Evolutionary conservation across 2,797 vertebrate genomes (phyloP), one percentile per base, ranked within the genome.

Genomic region (Arnoldichthys spilopterus): DNA sequence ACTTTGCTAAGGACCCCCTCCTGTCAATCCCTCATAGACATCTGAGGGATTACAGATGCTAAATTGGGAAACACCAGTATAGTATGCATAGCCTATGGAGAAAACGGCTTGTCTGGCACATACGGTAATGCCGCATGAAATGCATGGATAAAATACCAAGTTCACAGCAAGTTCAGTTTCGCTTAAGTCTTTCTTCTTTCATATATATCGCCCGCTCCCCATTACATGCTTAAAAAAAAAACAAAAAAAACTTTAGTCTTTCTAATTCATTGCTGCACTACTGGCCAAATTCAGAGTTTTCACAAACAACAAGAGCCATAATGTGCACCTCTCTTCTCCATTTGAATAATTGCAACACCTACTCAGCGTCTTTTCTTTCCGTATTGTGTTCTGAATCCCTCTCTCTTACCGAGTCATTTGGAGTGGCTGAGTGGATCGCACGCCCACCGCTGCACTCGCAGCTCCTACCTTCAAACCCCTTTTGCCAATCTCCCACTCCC

Each of bases 301-400:
- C 49, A 47, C 75, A 58, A 75, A 66, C 28, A 80, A 74, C 13
- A 9, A 43, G 61, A 76, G 61, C 64, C 76, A 69, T 56, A 59
- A 45, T 51, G 84, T 82, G 82, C 79, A 86, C 77, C 82, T 74
- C 81, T 85, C 78, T 82, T 80, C 85, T 78, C 81, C 83, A 83
- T 90, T 86, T 84, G 80, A 90, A 90, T 89, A 88, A 90, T 64
- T 81, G 49, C 74, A 81, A 88, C 86, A 90, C 88, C 89, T 81
- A 89, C 89, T 88, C 68, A 0, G 77, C 12, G 37, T 59, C 66
- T 64, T 72, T 49, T 28, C 71, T 53, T 70, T 28, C 43, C 40
- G 66, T 72, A 53, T 78, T 76, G 82, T 89, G 86, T 90, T 87
- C 34, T 18, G 8, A 45, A 63, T 69, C 77, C 72, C 32, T 77